These are phyloP conservation scores for Amphipyra berbera DNA, from an alignment of 2,888 invertebrate genomes.

Conservation along the genomic window DNA sequence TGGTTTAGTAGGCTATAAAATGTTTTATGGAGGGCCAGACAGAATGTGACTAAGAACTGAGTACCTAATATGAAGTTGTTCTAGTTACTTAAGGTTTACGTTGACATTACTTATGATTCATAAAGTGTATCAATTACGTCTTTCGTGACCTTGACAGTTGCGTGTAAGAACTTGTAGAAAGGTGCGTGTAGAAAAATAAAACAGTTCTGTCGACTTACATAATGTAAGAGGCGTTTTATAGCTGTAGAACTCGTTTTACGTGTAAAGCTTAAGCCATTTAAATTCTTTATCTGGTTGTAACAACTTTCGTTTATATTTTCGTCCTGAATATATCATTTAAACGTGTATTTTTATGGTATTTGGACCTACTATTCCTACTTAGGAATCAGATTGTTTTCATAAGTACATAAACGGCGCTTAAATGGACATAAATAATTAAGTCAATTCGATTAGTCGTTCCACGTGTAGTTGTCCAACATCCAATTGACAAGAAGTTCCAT, in stretches of 20 bases:
- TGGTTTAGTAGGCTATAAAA: slow-evolving; percentile 45
- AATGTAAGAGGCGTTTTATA: slow-evolving; percentile 6
- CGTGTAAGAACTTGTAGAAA: slow-evolving; percentile 5
- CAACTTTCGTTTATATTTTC: background rate
- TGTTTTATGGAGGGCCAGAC: slow-evolving; percentile 42
- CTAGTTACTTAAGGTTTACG: slow-evolving; percentile 46
- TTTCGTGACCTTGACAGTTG: background rate
- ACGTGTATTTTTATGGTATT: too few species aligned
- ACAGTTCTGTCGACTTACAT: slow-evolving; percentile 7
- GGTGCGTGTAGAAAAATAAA: background rate
- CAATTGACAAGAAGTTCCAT: background rate
- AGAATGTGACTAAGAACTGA: slow-evolving; percentile 28
- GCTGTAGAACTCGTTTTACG: background rate
- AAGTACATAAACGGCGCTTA: too few species aligned
- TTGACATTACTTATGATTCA: slow-evolving; percentile 29
- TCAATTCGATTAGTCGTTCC: background rate
- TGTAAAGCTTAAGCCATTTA: too few species aligned
- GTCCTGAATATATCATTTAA: too few species aligned
- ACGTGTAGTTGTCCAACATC: background rate
- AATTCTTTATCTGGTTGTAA: slow-evolving; percentile 3
- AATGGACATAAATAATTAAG: too few species aligned
- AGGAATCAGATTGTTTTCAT: too few species aligned
- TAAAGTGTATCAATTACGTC: slow-evolving; percentile 23
- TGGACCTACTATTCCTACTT: too few species aligned
- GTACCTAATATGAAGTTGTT: slow-evolving; percentile 36